A percentile compares a stretch with the other conserved stretches of the same genome.
These are phyloP conservation scores for Chouioia cunea DNA, from an alignment of 2,888 invertebrate genomes.

Conservation along the genomic window DNA sequence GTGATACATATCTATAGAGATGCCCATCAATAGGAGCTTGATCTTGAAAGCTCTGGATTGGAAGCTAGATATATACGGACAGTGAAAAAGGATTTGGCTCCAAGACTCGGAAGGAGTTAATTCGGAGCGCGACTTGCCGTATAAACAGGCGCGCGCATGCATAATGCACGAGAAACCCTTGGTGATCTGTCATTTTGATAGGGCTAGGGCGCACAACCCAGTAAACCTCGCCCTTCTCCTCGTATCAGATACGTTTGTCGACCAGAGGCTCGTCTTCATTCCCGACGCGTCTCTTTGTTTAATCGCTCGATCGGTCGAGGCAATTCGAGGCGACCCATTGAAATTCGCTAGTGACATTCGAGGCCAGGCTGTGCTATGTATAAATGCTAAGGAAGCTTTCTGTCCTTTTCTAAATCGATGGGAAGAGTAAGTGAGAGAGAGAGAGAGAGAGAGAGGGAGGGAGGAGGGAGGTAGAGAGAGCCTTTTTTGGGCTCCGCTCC, in stretches of 20 bases:
- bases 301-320: constrained; percentile 35
- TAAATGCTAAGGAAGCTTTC: constrained; percentile 22
- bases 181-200: constrained; percentile 30
- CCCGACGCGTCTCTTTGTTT: constrained; percentile 29
- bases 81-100: constrained; percentile 17
- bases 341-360: constrained; percentile 7
- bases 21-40: too few species aligned
- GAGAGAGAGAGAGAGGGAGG: constrained; percentile 3
- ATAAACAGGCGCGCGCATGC: constrained; percentile 16
- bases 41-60: too few species aligned
- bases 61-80: too few species aligned
- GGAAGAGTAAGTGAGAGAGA: not conserved
- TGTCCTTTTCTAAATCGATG: constrained; percentile 9
- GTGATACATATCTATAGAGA: too few species aligned
- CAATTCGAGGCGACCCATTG: constrained; percentile 32
- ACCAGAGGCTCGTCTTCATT: constrained; percentile 15
- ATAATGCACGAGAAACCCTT: constrained; percentile 23
- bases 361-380: not conserved
- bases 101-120: constrained; percentile 7
- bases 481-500: constrained; percentile 5
- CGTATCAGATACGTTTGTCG: constrained; percentile 17
- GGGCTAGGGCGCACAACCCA: not conserved
- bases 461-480: not conserved
- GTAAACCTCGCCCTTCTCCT: not conserved
- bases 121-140: not conserved